Conservation (phyloP, 2,797 vertebrate genomes). For the Coracias cyanogaster region DNA sequence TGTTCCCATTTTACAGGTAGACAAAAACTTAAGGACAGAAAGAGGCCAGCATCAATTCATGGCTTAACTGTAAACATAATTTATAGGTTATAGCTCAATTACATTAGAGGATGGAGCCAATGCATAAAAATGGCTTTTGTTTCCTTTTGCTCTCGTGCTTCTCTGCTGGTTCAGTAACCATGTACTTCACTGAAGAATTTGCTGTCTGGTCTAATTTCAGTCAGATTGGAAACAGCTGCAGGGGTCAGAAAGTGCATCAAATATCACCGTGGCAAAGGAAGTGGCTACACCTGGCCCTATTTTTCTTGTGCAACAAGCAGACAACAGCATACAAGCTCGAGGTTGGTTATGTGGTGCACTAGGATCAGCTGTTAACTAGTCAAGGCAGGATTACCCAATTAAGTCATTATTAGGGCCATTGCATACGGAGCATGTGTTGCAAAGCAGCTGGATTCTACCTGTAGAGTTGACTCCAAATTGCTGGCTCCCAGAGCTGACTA, state of each 20-base stretch:
- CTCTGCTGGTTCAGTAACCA: conserved; percentile 15
- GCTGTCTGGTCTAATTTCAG: conserved; percentile 33
- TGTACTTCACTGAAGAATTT: conserved; percentile 36
- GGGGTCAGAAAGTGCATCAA: conserved; percentile 16
- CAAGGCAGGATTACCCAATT: background rate
- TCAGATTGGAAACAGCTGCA: conserved; percentile 45
- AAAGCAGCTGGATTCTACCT: background rate
- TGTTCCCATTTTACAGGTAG: background rate
- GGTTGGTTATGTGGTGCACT: background rate
- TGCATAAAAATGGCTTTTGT: background rate
- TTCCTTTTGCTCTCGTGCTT: conserved; percentile 9
- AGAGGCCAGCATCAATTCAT: background rate
- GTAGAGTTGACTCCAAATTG: background rate
- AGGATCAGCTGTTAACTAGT: background rate
- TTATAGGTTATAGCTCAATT: background rate
- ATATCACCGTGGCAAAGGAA: background rate
- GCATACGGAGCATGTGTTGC: background rate
- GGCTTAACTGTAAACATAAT: conserved; percentile 9
- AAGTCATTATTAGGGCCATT: background rate
- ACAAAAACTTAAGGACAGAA: background rate
- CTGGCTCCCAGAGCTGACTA: background rate
- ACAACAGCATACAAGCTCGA: background rate
- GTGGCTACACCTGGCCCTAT: background rate
- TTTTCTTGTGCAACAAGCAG: background rate
- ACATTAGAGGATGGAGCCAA: background rate